Percentiles rank a stretch among this genome's conserved stretches.
phyloP scores from a whole-genome alignment of 2,888 invertebrate species.

The Drepana falcataria region DNA sequence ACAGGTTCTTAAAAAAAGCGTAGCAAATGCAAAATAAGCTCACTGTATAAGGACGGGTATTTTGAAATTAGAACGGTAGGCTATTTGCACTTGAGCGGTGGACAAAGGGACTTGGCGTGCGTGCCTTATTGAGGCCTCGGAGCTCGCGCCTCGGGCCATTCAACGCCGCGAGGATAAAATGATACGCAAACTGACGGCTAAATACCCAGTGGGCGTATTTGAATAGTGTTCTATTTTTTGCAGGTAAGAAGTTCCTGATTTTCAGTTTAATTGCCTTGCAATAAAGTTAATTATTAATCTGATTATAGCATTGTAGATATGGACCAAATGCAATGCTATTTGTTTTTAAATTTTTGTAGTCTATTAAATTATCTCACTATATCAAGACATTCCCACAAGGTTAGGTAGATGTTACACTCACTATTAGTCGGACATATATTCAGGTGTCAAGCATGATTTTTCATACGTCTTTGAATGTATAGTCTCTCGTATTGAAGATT shows the following conservation, averaged over 20 bases:
- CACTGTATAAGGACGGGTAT: constrained; percentile 40
- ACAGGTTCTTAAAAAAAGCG: too few relatives aligned
- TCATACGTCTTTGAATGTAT: too few relatives aligned
- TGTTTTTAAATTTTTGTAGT: too few relatives aligned
- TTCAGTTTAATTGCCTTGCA: constrained; percentile 9
- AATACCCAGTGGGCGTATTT: constrained; percentile 15
- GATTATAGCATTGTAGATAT: too few relatives aligned
- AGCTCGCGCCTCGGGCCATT: constrained; percentile 35
- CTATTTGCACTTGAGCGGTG: constrained; percentile 65
- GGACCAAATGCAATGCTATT: too few relatives aligned
- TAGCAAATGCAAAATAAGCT: constrained; percentile 39
- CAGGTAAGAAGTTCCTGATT: constrained; percentile 9
- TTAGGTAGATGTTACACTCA: too few relatives aligned
- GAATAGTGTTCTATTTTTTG: neutral
- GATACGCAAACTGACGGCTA: constrained; percentile 32
- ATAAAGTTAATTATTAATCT: too few relatives aligned
- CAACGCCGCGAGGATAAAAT: constrained; percentile 24
- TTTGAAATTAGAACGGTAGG: constrained; percentile 68
- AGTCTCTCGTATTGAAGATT: too few relatives aligned
- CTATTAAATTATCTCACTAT: too few relatives aligned
- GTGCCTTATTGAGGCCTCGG: constrained; percentile 41
- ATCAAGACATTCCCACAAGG: too few relatives aligned
- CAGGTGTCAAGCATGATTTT: too few relatives aligned
- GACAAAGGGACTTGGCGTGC: constrained; percentile 51
- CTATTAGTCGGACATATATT: too few relatives aligned